These are phyloP conservation scores for Anastatus disparis DNA, from an alignment of 1,140 invertebrate genomes.

Conservation along the genomic window DNA sequence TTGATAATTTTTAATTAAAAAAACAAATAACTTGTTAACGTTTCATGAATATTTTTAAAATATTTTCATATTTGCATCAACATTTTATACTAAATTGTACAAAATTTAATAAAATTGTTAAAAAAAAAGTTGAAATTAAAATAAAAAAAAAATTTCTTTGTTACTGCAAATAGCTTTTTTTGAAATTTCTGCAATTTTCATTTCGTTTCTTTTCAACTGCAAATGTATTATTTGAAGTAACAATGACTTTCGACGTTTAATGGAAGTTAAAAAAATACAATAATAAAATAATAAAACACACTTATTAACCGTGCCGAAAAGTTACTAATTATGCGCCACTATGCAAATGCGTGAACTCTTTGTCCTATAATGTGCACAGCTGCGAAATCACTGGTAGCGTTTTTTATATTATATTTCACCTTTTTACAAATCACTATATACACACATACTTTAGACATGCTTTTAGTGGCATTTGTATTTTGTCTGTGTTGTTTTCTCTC, in stretches of 20 bases:
- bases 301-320: background rate
- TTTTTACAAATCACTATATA: constrained; percentile 52
- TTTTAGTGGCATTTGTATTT: constrained; percentile 64
- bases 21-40: no score
- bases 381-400: constrained; percentile 54
- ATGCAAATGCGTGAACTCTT: constrained; percentile 25
- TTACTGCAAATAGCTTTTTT: no score
- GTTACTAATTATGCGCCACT: background rate
- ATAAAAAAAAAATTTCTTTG: no score
- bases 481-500: constrained; percentile 55
- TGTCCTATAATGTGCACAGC: constrained; percentile 61
- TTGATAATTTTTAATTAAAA: no score
- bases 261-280: background rate
- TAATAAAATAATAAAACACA: background rate
- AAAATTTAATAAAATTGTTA: no score
- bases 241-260: constrained; percentile 15
- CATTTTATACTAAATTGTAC: no score
- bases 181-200: no score
- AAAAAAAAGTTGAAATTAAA: no score
- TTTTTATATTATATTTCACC: constrained; percentile 39
- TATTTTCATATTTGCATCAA: no score
- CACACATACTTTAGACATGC: constrained; percentile 58
- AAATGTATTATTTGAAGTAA: no score
- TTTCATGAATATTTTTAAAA: no score
- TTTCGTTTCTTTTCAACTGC: no score